Percentiles rank a stretch among this genome's conserved stretches.
phyloP scores from a whole-genome alignment of 2,888 invertebrate genomes.

The Conus canariensis region DNA sequence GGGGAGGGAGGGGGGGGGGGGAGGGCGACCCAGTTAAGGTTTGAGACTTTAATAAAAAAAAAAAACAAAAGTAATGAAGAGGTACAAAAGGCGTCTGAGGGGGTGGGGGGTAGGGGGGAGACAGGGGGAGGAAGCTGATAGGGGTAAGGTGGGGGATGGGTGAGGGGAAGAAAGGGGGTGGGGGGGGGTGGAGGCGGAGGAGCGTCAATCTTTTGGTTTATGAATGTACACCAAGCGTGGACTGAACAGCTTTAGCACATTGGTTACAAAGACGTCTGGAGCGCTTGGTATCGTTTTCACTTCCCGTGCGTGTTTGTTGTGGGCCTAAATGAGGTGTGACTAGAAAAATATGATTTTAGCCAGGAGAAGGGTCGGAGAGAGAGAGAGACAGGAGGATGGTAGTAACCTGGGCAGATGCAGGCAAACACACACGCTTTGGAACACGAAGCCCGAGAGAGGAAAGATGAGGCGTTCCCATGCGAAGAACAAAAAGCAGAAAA shows the following conservation, averaged over 20 bases:
- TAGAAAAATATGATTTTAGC: constrained; percentile 13
- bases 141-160: neutral
- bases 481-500: neutral
- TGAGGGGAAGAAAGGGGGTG: too few relatives aligned
- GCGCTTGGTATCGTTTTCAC: constrained; percentile 11
- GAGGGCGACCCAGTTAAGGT: neutral
- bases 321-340: constrained; percentile 21
- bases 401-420: too few relatives aligned
- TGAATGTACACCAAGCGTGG: constrained; percentile 10
- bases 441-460: neutral
- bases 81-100: too few relatives aligned
- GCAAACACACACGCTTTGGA: too few relatives aligned
- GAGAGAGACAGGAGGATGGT: neutral
- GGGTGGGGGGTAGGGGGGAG: too few relatives aligned
- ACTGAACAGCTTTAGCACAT: constrained; percentile 15
- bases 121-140: too few relatives aligned
- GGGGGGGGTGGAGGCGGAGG: neutral
- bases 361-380: neutral
- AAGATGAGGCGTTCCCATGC: neutral
- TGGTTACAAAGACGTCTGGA: constrained; percentile 21
- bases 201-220: constrained; percentile 18
- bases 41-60: too few relatives aligned
- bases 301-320: constrained; percentile 7
- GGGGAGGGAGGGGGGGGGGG: neutral
- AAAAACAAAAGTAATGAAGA: too few relatives aligned